These are phyloP conservation scores for Anabacerthia variegaticeps DNA, from an alignment of 2,797 vertebrate species.

Conservation along the genomic window DNA sequence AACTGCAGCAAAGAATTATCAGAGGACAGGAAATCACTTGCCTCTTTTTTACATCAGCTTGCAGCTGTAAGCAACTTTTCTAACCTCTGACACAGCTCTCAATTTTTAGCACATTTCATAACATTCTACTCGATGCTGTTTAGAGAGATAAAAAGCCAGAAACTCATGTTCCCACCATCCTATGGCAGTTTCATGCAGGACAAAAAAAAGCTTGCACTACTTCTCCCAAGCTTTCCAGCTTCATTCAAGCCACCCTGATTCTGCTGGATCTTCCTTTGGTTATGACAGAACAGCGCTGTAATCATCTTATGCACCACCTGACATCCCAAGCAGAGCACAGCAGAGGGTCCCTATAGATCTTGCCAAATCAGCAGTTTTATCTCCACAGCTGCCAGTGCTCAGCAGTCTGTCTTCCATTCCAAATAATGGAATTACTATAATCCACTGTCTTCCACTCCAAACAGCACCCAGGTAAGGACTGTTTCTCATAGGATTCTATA, in stretches of 20 bases:
- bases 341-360: neutral
- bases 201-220: neutral
- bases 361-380: neutral
- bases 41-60: neutral
- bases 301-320: neutral
- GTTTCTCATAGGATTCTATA: rapidly evolving
- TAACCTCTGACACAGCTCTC: neutral
- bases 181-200: neutral
- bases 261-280: neutral
- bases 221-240: neutral
- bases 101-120: neutral
- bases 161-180: neutral
- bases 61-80: neutral
- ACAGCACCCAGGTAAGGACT: neutral
- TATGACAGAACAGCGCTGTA: neutral
- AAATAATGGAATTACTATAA: neutral
- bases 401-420: neutral
- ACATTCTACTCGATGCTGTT: neutral
- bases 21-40: neutral
- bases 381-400: neutral
- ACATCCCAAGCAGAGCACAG: neutral
- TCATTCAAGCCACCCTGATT: neutral
- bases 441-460: neutral
- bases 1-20: neutral
- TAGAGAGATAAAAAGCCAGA: neutral